These are phyloP conservation scores for Homalodisca vitripennis DNA, from an alignment of 1,140 invertebrate species.

Conservation along the genomic window DNA sequence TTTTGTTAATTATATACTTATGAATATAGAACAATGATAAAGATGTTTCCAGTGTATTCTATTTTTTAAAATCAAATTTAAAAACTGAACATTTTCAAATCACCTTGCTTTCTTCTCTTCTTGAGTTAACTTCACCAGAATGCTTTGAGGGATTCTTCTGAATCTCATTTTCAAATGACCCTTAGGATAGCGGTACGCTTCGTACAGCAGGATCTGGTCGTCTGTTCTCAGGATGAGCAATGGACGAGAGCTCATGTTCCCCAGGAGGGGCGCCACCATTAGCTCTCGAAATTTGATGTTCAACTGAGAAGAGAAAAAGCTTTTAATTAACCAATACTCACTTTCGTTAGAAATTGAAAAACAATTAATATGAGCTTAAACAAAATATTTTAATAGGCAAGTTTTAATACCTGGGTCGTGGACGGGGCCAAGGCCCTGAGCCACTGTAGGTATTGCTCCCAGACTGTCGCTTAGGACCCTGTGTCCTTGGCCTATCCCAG, in stretches of 20 bases:
- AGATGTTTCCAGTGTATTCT: no score
- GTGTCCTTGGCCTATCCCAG: constrained; percentile 70
- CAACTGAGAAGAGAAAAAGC: constrained; percentile 28
- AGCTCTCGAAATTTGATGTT: constrained; percentile 69
- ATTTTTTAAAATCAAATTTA: no score
- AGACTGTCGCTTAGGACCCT: constrained; percentile 50
- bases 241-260: constrained; percentile 76
- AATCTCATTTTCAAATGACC: constrained; percentile 90
- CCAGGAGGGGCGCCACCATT: constrained; percentile 79
- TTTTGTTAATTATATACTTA: no score
- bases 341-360: no score
- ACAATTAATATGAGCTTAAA: no score
- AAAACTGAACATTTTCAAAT: no score
- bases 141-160: constrained; percentile 56
- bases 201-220: constrained; percentile 86
- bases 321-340: no score
- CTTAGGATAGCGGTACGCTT: constrained; percentile 83
- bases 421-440: not conserved
- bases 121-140: not conserved
- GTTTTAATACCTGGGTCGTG: not conserved
- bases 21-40: no score
- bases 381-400: no score
- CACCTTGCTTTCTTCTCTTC: constrained; percentile 27
- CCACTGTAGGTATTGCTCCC: constrained; percentile 36
- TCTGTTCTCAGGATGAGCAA: constrained; percentile 78